Conservation (phyloP, 2,888 invertebrate species). For the Barypeithes pellucidus region DNA sequence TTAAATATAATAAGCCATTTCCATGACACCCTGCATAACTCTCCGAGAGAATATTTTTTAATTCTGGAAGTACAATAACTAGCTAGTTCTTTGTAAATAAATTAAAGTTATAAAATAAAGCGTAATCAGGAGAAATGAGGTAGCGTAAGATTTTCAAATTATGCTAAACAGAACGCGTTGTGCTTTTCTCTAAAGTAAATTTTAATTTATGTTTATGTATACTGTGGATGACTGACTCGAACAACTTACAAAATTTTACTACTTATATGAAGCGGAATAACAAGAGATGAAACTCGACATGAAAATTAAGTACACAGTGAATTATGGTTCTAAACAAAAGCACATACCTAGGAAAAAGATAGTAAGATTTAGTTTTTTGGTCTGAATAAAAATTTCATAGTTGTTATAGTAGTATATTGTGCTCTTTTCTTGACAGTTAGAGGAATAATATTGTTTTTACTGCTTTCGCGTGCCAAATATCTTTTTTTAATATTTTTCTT, state of each 20-base stretch:
- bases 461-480: no score
- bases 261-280: conserved; percentile 15
- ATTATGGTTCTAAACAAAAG: background rate
- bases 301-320: conserved; percentile 19
- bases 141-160: conserved; percentile 21
- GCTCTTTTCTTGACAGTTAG: background rate
- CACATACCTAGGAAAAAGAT: background rate
- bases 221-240: background rate
- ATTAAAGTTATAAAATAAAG: conserved; percentile 28
- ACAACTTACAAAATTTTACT: conserved; percentile 5
- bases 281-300: background rate
- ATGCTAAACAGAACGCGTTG: conserved; percentile 17
- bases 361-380: background rate
- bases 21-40: no score
- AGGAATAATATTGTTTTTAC: no score
- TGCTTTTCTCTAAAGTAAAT: conserved; percentile 21
- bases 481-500: no score
- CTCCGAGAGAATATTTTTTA: background rate
- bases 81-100: conserved; percentile 20
- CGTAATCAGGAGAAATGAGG: conserved; percentile 22
- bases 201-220: conserved; percentile 24
- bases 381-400: background rate
- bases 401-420: background rate
- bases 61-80: conserved; percentile 6
- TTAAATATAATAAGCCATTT: no score